Conservation (phyloP, 2,888 invertebrate species). For the Eupeodes latifasciatus region DNA sequence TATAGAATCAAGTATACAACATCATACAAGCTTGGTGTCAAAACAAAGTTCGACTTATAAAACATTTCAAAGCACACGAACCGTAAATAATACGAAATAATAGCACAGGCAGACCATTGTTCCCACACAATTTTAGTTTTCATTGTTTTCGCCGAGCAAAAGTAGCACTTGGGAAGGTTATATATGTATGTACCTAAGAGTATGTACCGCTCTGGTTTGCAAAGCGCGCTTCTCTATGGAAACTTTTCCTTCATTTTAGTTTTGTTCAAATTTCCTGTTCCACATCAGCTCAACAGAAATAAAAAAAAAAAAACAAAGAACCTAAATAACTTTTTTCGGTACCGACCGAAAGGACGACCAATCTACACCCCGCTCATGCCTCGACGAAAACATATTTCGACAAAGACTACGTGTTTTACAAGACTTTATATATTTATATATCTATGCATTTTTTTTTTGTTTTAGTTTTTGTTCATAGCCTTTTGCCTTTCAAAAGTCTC, state of each 20-base stretch:
- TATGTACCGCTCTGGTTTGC: conserved; percentile 40
- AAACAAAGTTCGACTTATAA: conserved; percentile 45
- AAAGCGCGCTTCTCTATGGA: conserved; percentile 9
- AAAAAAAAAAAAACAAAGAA: conserved; percentile 26
- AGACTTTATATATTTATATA: conserved; percentile 39
- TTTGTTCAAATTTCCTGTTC: conserved; percentile 71
- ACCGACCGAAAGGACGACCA: conserved; percentile 25
- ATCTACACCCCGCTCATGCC: conserved; percentile 2
- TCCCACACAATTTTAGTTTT: conserved; percentile 40
- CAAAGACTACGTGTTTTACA: conserved; percentile 59
- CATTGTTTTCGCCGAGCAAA: conserved; percentile 32
- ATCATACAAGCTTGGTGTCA: conserved; percentile 29
- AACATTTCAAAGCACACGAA: conserved; percentile 34
- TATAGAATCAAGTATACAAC: not conserved
- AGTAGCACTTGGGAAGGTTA: conserved; percentile 27
- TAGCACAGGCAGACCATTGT: conserved; percentile 46
- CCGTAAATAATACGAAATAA: conserved; percentile 10
- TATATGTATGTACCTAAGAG: conserved; percentile 17
- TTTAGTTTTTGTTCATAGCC: conserved; percentile 25
- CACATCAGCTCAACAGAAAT: conserved; percentile 29
- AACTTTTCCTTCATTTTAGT: conserved; percentile 59
- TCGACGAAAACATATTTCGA: conserved; percentile 52
- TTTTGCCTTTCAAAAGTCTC: conserved; percentile 51
- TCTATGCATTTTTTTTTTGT: not conserved
- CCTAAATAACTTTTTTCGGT: conserved; percentile 31